Evolutionary conservation across 2,888 invertebrate genomes (phyloP).

Genomic region (Coremacera marginata): DNA sequence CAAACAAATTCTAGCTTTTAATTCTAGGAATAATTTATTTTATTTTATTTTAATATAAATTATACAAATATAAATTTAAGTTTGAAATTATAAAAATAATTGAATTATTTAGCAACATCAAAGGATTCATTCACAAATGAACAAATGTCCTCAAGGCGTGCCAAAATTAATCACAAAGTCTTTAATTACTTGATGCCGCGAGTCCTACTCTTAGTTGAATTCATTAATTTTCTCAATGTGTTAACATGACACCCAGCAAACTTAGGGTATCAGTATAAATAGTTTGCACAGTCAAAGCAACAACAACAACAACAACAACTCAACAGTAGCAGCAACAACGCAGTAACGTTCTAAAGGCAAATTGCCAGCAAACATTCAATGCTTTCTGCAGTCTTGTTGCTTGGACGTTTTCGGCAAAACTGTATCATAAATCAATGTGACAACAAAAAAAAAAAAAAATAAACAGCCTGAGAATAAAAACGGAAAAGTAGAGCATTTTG

Average conservation of each 20-base stretch:
- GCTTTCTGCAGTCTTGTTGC: conserved; percentile 12
- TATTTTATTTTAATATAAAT: too few relatives aligned
- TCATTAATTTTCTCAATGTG: conserved; percentile 46
- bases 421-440: conserved; percentile 39
- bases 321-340: conserved; percentile 21
- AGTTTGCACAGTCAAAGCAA: conserved; percentile 21
- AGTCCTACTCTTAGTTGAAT: conserved; percentile 20
- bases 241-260: conserved; percentile 47
- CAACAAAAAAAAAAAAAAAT: conserved; percentile 16
- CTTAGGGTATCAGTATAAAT: conserved; percentile 31
- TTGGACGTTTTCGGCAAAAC: conserved; percentile 9
- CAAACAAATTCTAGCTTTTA: too few relatives aligned
- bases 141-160: not conserved
- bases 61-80: too few relatives aligned
- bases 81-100: too few relatives aligned
- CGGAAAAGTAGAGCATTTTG: not conserved
- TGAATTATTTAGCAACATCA: not conserved
- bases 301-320: not conserved
- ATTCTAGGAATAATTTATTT: too few relatives aligned
- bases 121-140: not conserved
- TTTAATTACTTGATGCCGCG: conserved; percentile 19
- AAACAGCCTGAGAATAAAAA: not conserved
- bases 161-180: conserved; percentile 28
- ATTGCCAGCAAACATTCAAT: conserved; percentile 40
- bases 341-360: conserved; percentile 37